Evolutionary conservation across 2,888 invertebrate species (phyloP).

Genomic region (Philopedon plagiatum): DNA sequence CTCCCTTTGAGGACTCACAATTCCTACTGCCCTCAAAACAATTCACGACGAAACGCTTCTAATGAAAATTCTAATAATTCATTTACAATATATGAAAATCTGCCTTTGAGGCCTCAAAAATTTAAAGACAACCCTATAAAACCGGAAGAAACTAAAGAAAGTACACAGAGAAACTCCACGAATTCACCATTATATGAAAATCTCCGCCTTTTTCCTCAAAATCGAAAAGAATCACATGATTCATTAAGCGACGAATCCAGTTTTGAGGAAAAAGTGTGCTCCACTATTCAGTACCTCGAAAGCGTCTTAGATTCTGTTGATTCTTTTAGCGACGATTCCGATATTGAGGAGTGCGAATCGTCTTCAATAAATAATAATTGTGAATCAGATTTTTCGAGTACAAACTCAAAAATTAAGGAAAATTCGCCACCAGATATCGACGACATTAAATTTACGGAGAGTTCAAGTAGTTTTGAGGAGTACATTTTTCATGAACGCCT

Average conservation of each 20-base stretch:
- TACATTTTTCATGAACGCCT: conserved; percentile 4
- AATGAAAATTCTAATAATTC: no score
- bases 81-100: background rate
- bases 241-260: conserved; percentile 22
- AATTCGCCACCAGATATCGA: background rate
- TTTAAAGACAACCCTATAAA: background rate
- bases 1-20: conserved; percentile 6
- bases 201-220: conserved; percentile 17
- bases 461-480: conserved; percentile 47
- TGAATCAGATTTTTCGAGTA: background rate
- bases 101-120: background rate
- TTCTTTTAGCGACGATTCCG: conserved; percentile 31
- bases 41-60: background rate
- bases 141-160: background rate
- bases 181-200: conserved; percentile 39
- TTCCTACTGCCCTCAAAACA: background rate
- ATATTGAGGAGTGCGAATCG: conserved; percentile 4
- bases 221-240: background rate
- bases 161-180: background rate
- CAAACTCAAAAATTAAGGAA: conserved; percentile 20
- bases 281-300: conserved; percentile 42
- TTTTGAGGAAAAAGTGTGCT: conserved; percentile 37
- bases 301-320: conserved; percentile 35
- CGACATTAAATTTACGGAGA: conserved; percentile 33
- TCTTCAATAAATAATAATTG: background rate